phyloP scores from a whole-genome alignment of 92 coral and sea anemone species.

The Parazoanthus swiftii region DNA sequence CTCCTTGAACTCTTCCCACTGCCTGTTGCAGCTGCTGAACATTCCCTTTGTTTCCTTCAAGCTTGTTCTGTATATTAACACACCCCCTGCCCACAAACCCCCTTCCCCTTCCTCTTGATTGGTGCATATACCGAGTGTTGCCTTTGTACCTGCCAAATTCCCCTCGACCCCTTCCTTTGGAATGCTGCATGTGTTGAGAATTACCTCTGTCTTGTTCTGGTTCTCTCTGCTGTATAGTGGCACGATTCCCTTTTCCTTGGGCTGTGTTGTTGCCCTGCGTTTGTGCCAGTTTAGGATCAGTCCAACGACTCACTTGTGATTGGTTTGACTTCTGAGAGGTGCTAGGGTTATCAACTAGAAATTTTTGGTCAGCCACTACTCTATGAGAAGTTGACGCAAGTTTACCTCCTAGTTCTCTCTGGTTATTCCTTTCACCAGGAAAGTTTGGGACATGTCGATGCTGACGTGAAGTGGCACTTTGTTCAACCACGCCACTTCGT shows the following conservation, averaged over 20 bases:
- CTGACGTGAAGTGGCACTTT: neutral
- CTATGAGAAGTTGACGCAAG: neutral
- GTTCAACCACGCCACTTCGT: neutral
- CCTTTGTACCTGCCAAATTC: neutral
- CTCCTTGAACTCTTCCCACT: neutral
- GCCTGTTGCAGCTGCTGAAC: neutral
- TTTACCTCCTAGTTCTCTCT: neutral
- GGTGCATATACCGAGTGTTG: no score
- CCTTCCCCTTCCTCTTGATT: neutral
- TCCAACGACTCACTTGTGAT: neutral
- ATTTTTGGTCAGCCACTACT: neutral
- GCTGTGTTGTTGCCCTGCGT: neutral
- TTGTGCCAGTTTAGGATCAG: neutral
- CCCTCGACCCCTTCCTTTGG: neutral
- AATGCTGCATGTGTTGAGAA: neutral
- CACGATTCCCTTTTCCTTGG: neutral
- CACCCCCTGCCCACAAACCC: neutral
- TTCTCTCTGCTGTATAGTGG: neutral
- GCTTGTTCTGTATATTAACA: neutral
- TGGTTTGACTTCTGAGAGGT: constrained; percentile 10
- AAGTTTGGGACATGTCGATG: neutral
- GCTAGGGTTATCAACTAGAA: neutral
- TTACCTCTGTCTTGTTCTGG: neutral
- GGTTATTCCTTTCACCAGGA: neutral
- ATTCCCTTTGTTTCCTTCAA: neutral